Evolutionary conservation across 1,140 invertebrate species (phyloP).

Genomic region (Apis dorsata): DNA sequence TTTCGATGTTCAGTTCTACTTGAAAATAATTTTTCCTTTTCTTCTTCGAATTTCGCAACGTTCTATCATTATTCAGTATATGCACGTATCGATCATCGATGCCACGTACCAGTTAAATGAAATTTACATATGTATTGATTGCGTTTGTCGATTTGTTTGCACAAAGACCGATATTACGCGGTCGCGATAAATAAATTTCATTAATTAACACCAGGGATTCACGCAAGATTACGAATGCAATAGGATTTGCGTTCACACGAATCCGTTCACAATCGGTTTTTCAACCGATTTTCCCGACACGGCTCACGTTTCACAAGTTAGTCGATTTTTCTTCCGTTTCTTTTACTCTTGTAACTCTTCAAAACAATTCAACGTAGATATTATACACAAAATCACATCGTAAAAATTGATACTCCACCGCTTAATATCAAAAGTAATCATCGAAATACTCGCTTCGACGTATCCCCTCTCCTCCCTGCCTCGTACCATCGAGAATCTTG

Average conservation of each 20-base stretch:
- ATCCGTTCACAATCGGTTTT: not conserved
- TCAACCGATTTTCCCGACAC: not conserved
- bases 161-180: conserved; percentile 1
- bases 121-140: conserved; percentile 7
- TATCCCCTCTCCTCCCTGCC: too few species aligned
- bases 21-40: too few species aligned
- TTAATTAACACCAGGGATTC: conserved; percentile 10
- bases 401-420: too few species aligned
- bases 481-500: conserved; percentile 29
- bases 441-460: too few species aligned
- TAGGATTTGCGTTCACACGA: not conserved
- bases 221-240: not conserved
- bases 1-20: too few species aligned
- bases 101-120: too few species aligned
- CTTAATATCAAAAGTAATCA: too few species aligned
- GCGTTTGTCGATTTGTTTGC: not conserved
- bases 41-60: too few species aligned
- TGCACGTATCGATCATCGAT: not conserved
- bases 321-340: not conserved
- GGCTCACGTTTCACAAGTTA: too few species aligned
- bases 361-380: too few species aligned
- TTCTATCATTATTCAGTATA: too few species aligned
- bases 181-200: conserved; percentile 6
- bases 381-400: too few species aligned
- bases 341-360: not conserved